Base-by-base conservation (phyloP, 1,140 invertebrate genomes). In the Steinernema khuongi region DNA sequence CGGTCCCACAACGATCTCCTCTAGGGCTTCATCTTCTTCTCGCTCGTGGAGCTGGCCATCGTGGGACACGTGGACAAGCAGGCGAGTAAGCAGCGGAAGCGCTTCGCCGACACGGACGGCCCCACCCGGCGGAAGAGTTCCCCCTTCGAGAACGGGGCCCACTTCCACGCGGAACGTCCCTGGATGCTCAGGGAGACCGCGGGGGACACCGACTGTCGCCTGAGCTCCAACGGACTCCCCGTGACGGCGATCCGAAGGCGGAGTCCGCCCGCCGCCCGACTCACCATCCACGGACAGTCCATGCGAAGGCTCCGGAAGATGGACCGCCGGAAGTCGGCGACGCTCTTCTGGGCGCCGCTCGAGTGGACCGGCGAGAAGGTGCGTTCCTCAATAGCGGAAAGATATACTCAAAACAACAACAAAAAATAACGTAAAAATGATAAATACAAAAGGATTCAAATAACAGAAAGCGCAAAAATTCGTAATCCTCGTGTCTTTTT, bases 21-120 rank as follows among this genome's bases (percentile, higher is more conserved):
- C 68, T 60, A 78, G 77, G 77, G 77, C 11, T 78, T 78, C 73
- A 79, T 79, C n/a, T 79, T 79, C 69, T 77, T 79, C 26, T 79
- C 77, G 0, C 66, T 79, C 17, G 74, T 79, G n/a, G 77, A 79
- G 36, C 33, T 79, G 60, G 77, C 77, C 1, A 79, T 79, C 30
- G 78, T 79, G 2, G 77, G 77, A 2, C 78, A 80, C 41, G 77
- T 77, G 18, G 75, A 77, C 68, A 77, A 77, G 30, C 19, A 67
- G 71, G 71, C 74, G 66, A 36, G 31, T 32, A 43, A 67, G 68
- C 67, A 72, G 31, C 68, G 70, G 68, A 74, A 74, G 31, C 31
- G 43, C 18, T 68, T 33, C 26, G 70, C 32, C 30, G 72, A 74
- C 30, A 22, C 69, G n/a, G 32, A 70, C 28, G 69, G 31, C 18